Conservation (phyloP, 2,113 vertebrate species). For the Brachyhypopomus occidentalis region DNA sequence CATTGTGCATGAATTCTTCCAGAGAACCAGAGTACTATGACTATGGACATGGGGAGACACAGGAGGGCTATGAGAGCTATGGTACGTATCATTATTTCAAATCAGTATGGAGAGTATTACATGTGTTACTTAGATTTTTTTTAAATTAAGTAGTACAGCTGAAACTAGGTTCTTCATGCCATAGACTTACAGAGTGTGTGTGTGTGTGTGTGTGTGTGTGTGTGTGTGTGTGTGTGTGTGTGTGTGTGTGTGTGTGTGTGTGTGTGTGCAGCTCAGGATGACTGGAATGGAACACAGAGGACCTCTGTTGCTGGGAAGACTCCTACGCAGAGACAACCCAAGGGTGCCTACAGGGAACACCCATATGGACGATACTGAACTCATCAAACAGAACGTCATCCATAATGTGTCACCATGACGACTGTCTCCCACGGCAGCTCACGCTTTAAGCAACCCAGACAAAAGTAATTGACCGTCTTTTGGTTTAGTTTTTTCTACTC, state of each 20-base stretch:
- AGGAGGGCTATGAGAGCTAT: conserved; percentile 93
- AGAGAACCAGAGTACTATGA: conserved; percentile 98
- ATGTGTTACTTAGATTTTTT: neutral
- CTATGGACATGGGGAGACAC: conserved; percentile 94
- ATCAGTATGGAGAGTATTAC: neutral
- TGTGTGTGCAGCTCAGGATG: conserved; percentile 84
- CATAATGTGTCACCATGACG: conserved; percentile 69
- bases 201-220: neutral
- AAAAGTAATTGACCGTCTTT: conserved; percentile 83
- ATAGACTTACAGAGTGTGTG: neutral
- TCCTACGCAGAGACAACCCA: conserved; percentile 83
- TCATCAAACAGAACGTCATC: conserved; percentile 59
- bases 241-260: neutral
- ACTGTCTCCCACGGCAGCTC: conserved; percentile 77
- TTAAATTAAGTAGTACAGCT: no score
- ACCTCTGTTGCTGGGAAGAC: conserved; percentile 83
- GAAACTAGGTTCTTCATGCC: no score
- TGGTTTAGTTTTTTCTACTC: conserved; percentile 75
- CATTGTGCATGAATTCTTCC: conserved; percentile 52
- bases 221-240: neutral
- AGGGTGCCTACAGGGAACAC: conserved; percentile 92
- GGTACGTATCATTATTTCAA: conserved; percentile 71
- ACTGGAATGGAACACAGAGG: conserved; percentile 91
- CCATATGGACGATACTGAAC: conserved; percentile 95
- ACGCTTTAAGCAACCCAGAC: conserved; percentile 78